Percentiles rank a stretch among this genome's conserved stretches.
Conservation (phyloP, 2,113 vertebrate species). For the Ciconia stormi region DNA sequence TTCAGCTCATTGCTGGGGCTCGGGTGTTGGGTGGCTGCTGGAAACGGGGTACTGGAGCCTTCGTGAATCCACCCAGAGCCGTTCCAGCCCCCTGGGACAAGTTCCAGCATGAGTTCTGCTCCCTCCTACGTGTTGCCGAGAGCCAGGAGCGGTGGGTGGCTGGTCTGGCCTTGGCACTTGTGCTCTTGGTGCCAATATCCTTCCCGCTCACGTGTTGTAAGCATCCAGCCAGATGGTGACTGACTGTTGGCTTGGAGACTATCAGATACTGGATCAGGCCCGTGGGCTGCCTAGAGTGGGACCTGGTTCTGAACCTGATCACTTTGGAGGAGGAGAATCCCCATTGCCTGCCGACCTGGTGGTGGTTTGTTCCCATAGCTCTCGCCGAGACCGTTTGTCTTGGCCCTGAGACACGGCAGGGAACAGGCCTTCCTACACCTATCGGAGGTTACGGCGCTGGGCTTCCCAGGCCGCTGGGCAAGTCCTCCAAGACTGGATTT, state of each 20-base stretch:
- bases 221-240: not conserved
- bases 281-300: not conserved
- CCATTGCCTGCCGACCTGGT: accelerated
- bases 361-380: not conserved
- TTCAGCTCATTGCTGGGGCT: not conserved
- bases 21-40: not conserved
- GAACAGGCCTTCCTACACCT: not conserved
- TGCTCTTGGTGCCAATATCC: not conserved
- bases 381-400: accelerated
- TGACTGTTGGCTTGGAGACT: not conserved
- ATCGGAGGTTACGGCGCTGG: accelerated
- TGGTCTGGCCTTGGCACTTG: not conserved
- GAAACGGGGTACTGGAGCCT: not conserved
- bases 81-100: not conserved
- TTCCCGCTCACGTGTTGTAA: not conserved
- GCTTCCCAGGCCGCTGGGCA: not conserved
- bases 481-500: not conserved
- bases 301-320: not conserved
- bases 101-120: not conserved
- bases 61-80: accelerated
- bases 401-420: not conserved
- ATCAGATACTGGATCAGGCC: not conserved
- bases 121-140: accelerated
- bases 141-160: not conserved
- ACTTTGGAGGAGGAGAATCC: not conserved